Percentiles rank a stretch among this genome's conserved stretches.
Conservation (phyloP, 2,888 invertebrate genomes). For the Heteromyza rotundicornis region DNA sequence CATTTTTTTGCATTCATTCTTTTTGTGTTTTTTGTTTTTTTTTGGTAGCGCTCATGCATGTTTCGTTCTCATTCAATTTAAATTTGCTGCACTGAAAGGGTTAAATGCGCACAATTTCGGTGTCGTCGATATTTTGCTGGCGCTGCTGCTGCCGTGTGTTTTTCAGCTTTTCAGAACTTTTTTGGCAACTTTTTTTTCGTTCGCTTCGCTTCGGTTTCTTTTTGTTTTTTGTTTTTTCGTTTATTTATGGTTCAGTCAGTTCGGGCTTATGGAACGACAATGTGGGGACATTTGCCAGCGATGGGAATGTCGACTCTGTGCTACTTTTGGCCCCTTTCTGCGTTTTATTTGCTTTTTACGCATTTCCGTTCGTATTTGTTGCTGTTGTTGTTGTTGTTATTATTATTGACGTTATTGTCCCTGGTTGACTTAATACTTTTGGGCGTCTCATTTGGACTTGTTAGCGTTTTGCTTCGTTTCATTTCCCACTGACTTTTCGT, state of each 20-base stretch:
- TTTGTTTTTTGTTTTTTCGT: neutral
- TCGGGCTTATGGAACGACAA: neutral
- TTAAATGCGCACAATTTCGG: neutral
- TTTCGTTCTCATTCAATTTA: conserved; percentile 20
- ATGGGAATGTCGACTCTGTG: conserved; percentile 2
- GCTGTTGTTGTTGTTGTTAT: conserved; percentile 6
- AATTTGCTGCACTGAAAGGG: conserved; percentile 18
- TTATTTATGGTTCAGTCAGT: too few species aligned
- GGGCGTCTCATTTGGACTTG: conserved; percentile 6
- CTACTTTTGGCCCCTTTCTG: neutral
- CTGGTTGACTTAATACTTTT: conserved; percentile 7
- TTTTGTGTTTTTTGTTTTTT: neutral
- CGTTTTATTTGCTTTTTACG: neutral
- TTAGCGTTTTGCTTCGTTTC: conserved; percentile 3
- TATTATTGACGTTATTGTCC: conserved; percentile 10
- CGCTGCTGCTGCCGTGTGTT: neutral
- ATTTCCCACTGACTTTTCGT: neutral
- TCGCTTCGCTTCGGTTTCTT: neutral
- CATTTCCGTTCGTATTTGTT: neutral
- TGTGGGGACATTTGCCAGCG: neutral
- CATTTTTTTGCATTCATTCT: conserved; percentile 33
- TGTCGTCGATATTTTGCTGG: neutral
- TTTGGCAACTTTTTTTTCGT: neutral
- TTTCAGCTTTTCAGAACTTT: too few species aligned
- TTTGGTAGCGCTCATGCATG: conserved; percentile 16